These are phyloP conservation scores for Harpalus rubripes DNA, from an alignment of 2,888 invertebrate species.

Conservation along the genomic window DNA sequence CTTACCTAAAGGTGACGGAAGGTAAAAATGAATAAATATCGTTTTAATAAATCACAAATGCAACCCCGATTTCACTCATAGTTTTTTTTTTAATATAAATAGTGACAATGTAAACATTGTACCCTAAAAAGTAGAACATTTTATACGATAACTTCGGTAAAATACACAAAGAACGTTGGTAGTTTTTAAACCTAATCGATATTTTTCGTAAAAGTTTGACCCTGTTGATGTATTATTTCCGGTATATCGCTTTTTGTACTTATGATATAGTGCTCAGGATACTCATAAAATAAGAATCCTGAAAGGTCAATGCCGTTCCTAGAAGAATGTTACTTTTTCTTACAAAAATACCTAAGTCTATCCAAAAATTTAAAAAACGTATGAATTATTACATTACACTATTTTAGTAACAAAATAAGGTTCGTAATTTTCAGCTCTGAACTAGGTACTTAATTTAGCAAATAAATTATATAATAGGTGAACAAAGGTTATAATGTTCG, in stretches of 20 bases:
- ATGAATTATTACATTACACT: too few species aligned
- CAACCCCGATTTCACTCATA: too few species aligned
- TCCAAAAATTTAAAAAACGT: too few species aligned
- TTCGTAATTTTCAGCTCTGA: too few species aligned
- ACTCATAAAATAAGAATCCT: not conserved
- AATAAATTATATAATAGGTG: too few species aligned
- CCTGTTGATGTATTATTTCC: conserved; percentile 26
- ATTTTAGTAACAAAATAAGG: too few species aligned
- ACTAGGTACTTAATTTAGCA: too few species aligned
- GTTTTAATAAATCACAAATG: too few species aligned
- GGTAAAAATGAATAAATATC: too few species aligned
- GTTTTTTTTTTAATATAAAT: too few species aligned
- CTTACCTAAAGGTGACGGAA: too few species aligned
- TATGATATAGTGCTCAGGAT: conserved; percentile 3
- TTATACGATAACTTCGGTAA: not conserved
- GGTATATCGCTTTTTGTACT: not conserved
- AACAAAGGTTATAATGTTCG: too few species aligned
- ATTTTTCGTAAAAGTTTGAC: not conserved
- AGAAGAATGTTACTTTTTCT: not conserved
- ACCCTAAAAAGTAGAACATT: not conserved
- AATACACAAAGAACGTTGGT: not conserved
- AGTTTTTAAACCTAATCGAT: conserved; percentile 2
- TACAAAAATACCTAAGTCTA: not conserved
- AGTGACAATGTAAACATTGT: not conserved
- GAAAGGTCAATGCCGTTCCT: not conserved